Conservation (phyloP, 2,797 vertebrate genomes). For the Bothrops alternatus region DNA sequence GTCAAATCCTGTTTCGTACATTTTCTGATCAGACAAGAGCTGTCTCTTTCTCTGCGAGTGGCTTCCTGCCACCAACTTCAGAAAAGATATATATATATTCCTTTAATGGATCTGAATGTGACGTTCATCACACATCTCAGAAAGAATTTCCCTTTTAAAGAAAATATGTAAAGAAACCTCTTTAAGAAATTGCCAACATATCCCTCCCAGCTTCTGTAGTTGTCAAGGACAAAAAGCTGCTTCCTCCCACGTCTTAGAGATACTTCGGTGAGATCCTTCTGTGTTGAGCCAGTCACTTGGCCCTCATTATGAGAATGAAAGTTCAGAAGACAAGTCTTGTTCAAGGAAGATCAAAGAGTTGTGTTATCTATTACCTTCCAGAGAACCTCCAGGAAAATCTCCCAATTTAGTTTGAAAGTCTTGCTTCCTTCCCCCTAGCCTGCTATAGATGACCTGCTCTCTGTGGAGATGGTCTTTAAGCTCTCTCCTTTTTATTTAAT, state of each 20-base stretch:
- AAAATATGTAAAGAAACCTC: slow-evolving; percentile 43
- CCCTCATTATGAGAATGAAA: slow-evolving; percentile 17
- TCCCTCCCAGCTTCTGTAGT: slow-evolving; percentile 39
- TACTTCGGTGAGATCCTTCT: background rate
- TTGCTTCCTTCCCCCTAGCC: background rate
- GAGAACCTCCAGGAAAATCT: background rate
- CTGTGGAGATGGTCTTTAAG: background rate
- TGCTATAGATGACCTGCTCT: background rate
- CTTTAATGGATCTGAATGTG: slow-evolving; percentile 60
- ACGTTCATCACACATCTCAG: slow-evolving; percentile 52
- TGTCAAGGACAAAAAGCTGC: slow-evolving; percentile 31
- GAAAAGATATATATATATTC: slow-evolving; percentile 31
- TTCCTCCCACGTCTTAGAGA: background rate
- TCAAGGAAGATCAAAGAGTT: background rate
- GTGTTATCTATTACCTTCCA: background rate
- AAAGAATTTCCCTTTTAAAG: slow-evolving; percentile 46
- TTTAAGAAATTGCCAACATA: slow-evolving; percentile 52
- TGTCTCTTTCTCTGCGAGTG: slow-evolving; percentile 55
- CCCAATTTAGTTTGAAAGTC: background rate
- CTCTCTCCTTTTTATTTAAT: background rate
- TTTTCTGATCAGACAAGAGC: slow-evolving; percentile 61
- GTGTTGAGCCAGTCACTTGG: background rate
- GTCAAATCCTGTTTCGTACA: slow-evolving; percentile 62
- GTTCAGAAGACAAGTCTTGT: background rate
- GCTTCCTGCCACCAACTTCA: slow-evolving; percentile 44